Evolutionary conservation across 1,140 invertebrate genomes (phyloP).

Genomic region (Trinorchestia longiramus): DNA sequence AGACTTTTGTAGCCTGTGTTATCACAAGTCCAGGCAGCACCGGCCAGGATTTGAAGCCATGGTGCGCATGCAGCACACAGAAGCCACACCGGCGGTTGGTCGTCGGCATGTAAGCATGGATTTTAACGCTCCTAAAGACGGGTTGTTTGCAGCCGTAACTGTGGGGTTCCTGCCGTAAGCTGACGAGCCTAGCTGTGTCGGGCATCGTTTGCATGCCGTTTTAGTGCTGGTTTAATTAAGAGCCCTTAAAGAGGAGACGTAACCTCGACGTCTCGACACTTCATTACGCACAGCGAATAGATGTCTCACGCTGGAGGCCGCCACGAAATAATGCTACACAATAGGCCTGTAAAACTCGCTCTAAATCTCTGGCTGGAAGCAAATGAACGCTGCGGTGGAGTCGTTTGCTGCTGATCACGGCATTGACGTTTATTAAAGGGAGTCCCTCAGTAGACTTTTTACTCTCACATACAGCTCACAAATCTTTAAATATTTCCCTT

Average conservation of each 20-base stretch:
- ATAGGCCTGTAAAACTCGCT: slow-evolving; percentile 1
- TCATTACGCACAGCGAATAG: slow-evolving; percentile 25
- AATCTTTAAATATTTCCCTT: neutral
- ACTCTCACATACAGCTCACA: neutral
- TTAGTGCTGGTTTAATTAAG: slow-evolving; percentile 55
- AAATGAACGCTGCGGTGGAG: neutral
- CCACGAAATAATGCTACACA: slow-evolving; percentile 7
- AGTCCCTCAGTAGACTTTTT: neutral
- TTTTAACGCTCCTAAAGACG: neutral
- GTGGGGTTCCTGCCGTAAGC: neutral
- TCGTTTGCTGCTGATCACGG: slow-evolving; percentile 17
- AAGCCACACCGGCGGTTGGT: neutral
- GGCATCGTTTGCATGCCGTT: slow-evolving; percentile 30
- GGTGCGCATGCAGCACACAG: neutral
- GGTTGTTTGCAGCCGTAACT: neutral
- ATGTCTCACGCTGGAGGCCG: neutral
- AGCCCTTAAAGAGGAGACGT: slow-evolving; percentile 48
- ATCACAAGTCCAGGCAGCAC: neutral
- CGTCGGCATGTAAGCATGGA: neutral
- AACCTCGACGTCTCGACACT: slow-evolving; percentile 11
- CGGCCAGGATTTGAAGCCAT: neutral
- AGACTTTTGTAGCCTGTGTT: neutral
- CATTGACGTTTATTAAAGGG: slow-evolving; percentile 38
- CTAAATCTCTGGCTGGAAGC: slow-evolving; percentile 29
- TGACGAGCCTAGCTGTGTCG: neutral